Base-by-base conservation (phyloP, 2,888 invertebrate genomes). In the Meteorus colon region DNA sequence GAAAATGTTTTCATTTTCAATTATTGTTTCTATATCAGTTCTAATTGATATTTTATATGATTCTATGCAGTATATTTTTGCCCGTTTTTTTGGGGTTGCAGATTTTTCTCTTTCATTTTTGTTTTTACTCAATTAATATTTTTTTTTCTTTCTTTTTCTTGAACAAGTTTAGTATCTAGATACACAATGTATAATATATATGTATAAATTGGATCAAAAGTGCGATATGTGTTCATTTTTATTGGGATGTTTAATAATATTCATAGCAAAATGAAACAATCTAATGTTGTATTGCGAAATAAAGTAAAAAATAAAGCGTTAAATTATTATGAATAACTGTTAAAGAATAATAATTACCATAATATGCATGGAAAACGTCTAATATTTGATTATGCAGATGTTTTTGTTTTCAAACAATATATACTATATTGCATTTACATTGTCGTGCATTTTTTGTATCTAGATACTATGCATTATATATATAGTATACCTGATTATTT, bases 321-420 rank as follows among this genome's bases (percentile, higher is more conserved):
- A 41, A 27, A 66, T 66, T 41, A 34, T 63, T 63, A 34, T 34
- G 8, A n/a, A 37, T 41, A 24, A 24, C 60, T 74, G 67, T 75
- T 27, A 75, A 37, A 16, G 16, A 41, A 74, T 60, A 60, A 48
- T 72, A 45, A 37, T 62, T 72, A 31, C 63, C 48, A 72, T 67
- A 63, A 74, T 74, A 74, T 74, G 70, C 65, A 75, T 70, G 55
- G 45, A 74, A 8, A 68, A 27, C 34, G 12, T 16, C 63, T 63
- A 63, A 34, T n/a, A 41, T 19, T 34, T 19, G 34, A 65, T 65
- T 63, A n/a, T 34, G n/a, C 48, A 2, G 34, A 37, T 73, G 6
- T 41, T 63, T 72, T 59, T 19, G 14, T 59, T n/a, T 14, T 60
- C 41, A 41, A n/a, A 29, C 27, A 67, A 41, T 45, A 62, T 62